phyloP scores from a whole-genome alignment of 2,797 vertebrate genomes.

The Oreochromis mossambicus region DNA sequence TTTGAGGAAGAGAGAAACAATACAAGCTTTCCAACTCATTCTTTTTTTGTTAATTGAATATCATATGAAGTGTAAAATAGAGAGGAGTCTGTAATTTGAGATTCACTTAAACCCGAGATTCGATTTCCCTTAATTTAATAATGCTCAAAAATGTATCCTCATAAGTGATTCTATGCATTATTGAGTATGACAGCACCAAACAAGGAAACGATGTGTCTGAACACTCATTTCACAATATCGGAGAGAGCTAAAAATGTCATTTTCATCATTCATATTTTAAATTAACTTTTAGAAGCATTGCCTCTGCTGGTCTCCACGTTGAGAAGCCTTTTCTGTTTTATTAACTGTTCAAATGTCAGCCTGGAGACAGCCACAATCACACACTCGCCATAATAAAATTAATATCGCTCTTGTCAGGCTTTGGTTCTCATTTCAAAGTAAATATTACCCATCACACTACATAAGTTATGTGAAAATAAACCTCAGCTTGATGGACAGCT shows the following conservation, averaged over 20 bases:
- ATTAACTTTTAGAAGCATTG: conserved; percentile 20
- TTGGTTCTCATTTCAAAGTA: conserved; percentile 32
- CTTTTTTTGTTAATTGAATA: conserved; percentile 39
- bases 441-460: background rate
- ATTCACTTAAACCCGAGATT: conserved; percentile 11
- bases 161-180: conserved; percentile 21
- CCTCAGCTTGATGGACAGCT: background rate
- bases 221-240: background rate
- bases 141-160: conserved; percentile 6
- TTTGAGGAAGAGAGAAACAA: background rate
- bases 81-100: background rate
- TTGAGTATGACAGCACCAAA: conserved; percentile 5
- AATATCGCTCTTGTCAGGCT: conserved; percentile 13
- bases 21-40: conserved; percentile 6
- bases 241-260: conserved; percentile 10
- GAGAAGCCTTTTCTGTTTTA: conserved; percentile 22
- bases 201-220: background rate
- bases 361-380: conserved; percentile 18
- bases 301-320: background rate
- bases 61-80: conserved; percentile 30
- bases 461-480: conserved; percentile 7
- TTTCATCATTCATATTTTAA: conserved; percentile 30
- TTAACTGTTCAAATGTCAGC: conserved; percentile 60
- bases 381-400: background rate
- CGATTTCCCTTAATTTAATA: conserved; percentile 33